A percentile compares a stretch with the other conserved stretches of the same genome.
Evolutionary conservation across 2,888 invertebrate species (phyloP).

Genomic region (Keiferia lycopersicella): DNA sequence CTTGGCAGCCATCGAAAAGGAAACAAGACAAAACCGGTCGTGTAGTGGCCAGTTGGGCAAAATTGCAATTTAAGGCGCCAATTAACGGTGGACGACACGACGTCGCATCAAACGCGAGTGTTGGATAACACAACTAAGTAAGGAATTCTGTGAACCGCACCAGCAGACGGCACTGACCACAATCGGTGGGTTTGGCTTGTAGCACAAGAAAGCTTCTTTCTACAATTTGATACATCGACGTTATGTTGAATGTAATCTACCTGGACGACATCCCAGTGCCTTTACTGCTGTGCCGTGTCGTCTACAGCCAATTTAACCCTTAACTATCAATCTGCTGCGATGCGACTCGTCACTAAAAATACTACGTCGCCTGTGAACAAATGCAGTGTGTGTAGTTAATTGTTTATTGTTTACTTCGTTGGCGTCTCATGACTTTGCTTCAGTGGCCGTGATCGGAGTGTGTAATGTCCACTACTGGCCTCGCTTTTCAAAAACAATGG

Average conservation of each 20-base stretch:
- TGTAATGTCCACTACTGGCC: slow-evolving; percentile 30
- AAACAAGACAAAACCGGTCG: slow-evolving; percentile 66
- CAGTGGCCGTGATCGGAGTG: slow-evolving; percentile 38
- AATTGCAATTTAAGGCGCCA: slow-evolving; percentile 52
- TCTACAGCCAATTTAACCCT: too few relatives aligned
- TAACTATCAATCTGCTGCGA: slow-evolving; percentile 63
- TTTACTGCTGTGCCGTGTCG: too few relatives aligned
- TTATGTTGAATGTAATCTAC: too few relatives aligned
- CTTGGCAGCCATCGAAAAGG: slow-evolving; percentile 50
- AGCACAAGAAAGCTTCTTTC: too few relatives aligned
- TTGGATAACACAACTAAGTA: too few relatives aligned
- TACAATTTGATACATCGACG: too few relatives aligned
- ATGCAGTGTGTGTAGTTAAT: slow-evolving; percentile 23
- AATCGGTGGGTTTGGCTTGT: too few relatives aligned
- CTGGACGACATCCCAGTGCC: too few relatives aligned
- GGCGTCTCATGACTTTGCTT: slow-evolving; percentile 26
- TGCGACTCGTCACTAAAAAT: slow-evolving; percentile 61
- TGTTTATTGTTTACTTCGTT: slow-evolving; percentile 26
- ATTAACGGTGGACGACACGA: too few relatives aligned
- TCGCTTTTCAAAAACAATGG: slow-evolving; percentile 51
- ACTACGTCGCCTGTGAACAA: slow-evolving; percentile 35
- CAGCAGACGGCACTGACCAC: too few relatives aligned
- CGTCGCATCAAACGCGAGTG: too few relatives aligned
- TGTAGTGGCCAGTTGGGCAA: slow-evolving; percentile 52
- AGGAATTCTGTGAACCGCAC: too few relatives aligned